Evolutionary conservation across 2,797 vertebrate genomes (phyloP), one percentile per base, ranked within the genome.

Genomic region (Heteromormyrus szaboi): DNA sequence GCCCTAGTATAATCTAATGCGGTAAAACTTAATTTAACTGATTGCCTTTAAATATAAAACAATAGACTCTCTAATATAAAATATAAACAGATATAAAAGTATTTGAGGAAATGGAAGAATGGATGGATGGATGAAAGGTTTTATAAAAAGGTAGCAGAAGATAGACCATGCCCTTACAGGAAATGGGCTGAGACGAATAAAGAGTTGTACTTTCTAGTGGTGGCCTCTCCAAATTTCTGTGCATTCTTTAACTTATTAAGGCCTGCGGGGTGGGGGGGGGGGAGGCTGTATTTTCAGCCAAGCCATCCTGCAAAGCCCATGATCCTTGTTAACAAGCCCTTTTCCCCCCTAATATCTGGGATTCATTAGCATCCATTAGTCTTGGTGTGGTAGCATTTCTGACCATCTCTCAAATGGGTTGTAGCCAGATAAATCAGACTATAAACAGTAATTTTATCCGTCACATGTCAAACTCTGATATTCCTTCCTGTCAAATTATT

Each of bases 351-450:
- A 48, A 65, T 87, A 68, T 87, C 86, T 87, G 86, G 86, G 56
- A 87, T 65, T 68, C 86, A 87, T 87, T 87, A 87, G 56, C 56
- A 46, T 46, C 86, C 59, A 87, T 87, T 87, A 68, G 86, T 65
- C 56, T 87, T 87, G 86, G 22, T 68, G 86, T 87, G 86, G 86
- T 68, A 68, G 62, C n/a, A 25, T 87, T 87, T 50, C 86, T n/a
- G 41, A 68, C 37, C 86, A 25, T 68, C 56, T 87, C 86, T 87
- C 86, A 12, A 87, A 68, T 33, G 56, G 41, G n/a, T 14, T 11
- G 29, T 76, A 86, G 84, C 84, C 88, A 56, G 59, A 86, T 86
- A 86, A 89, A 46, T 89, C 65, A 76, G 88, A 44, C 62, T n/a
- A 79, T 72, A 86, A 72, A 86, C 44, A 56, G 41, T 44, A 56